Base-by-base conservation (phyloP, 2,113 vertebrate genomes). In the Gadus macrocephalus region DNA sequence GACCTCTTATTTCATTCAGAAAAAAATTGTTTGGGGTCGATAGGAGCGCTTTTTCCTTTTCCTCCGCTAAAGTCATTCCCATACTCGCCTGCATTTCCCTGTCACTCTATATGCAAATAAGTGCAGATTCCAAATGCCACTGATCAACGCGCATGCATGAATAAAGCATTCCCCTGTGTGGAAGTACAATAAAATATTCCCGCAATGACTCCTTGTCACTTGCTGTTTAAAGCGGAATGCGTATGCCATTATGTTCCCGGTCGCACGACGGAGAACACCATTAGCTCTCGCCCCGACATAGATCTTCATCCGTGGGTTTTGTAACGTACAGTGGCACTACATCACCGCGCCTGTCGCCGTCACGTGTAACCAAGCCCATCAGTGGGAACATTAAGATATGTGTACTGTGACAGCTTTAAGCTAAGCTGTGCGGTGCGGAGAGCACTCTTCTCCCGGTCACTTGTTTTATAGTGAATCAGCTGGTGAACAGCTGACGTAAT, bases 101-200 rank as follows among this genome's bases (percentile, higher is more conserved):
- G 31, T 77, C 83, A 89, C 83, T 90, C 85, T 90, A 88, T 88
- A 90, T 90, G 88, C 84, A 89, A 89, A 90, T 89, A 63, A 82
- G 60, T 22, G 66, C 49, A 69, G 75, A 78, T 79, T 79, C 70
- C 64, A 66, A 83, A 83, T 55, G 70, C 74, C 15, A 70, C 72
- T 78, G 49, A 86, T 88, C 84, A 87, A 83, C 79, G 76, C 70
- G 71, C 77, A 77, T 42, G 79, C 85, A 90, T 88, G 82, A 88
- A 86, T 83, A 83, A 82, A 81, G 83, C 68, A 89, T 83, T 69
- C 25, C 20, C 49, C 65, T 67, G 1, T 62, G 15, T 17, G 35
- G 62, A 75, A 58, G 68, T 55, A 28, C 66, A 69, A 74, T 66
- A 69, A 77, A 79, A 74, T 62, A 58, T 64, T 49, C 27, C 35